A percentile compares a stretch with the other conserved stretches of the same genome.
These are phyloP conservation scores for Pongo pygmaeus DNA, from an alignment of 2,113 vertebrate species.

Conservation along the genomic window DNA sequence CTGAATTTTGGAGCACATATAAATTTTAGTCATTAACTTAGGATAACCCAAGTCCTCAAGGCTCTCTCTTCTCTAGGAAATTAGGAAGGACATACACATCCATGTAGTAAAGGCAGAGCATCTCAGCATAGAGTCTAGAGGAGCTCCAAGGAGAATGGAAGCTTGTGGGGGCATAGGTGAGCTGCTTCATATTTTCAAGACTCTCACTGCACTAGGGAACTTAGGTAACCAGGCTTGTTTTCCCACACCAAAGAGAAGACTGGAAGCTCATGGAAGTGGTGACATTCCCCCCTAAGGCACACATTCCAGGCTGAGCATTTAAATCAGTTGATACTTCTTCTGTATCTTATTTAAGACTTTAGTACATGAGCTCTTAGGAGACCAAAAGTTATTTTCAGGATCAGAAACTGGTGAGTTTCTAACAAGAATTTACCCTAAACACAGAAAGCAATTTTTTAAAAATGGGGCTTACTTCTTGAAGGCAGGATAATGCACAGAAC, in stretches of 20 bases:
- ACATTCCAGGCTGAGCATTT: background rate
- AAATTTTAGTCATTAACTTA: background rate
- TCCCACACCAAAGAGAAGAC: background rate
- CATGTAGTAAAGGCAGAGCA: background rate
- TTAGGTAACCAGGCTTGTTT: background rate
- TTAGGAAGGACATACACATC: background rate
- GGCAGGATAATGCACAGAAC: background rate
- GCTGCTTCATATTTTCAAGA: background rate
- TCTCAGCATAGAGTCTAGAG: background rate
- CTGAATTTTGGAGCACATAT: background rate
- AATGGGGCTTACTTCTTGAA: background rate
- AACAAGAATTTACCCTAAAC: background rate
- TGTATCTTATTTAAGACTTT: background rate
- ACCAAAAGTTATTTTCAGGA: background rate
- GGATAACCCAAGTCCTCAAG: background rate
- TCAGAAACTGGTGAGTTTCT: background rate
- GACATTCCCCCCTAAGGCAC: background rate
- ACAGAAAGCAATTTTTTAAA: background rate
- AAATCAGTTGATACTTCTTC: background rate
- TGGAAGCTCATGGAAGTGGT: too few relatives aligned
- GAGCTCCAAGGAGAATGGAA: background rate
- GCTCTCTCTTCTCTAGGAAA: background rate
- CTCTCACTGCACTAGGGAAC: background rate
- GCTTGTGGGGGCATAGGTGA: background rate
- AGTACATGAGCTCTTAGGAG: background rate